Evolutionary conservation across 2,797 vertebrate species (phyloP).

Genomic region (Heliangelus exortis): DNA sequence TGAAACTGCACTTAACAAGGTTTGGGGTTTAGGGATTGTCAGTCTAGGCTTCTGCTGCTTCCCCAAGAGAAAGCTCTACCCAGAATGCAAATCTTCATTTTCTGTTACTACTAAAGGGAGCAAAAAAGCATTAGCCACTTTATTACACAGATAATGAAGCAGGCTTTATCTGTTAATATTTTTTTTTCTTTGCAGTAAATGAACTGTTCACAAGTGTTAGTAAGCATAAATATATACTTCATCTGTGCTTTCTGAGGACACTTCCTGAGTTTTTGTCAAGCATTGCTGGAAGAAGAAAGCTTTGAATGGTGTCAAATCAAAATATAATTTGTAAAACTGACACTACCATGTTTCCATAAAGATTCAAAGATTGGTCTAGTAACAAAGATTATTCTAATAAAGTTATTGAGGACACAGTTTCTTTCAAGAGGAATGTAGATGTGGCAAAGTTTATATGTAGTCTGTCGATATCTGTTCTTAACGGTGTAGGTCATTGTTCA

Average conservation of each 20-base stretch:
- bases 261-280: conserved; percentile 14
- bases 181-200: conserved; percentile 64
- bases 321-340: neutral
- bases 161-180: conserved; percentile 47
- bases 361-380: neutral
- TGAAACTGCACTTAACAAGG: conserved; percentile 82
- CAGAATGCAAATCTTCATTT: conserved; percentile 76
- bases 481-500: neutral
- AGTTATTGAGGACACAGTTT: neutral
- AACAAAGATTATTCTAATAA: neutral
- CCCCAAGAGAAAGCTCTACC: conserved; percentile 64
- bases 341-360: neutral
- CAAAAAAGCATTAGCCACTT: conserved; percentile 60
- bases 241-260: conserved; percentile 25
- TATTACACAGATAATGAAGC: conserved; percentile 69
- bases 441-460: neutral
- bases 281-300: conserved; percentile 9
- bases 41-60: conserved; percentile 64
- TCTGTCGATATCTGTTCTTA: neutral
- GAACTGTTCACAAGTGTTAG: conserved; percentile 46
- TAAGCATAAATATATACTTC: conserved; percentile 53
- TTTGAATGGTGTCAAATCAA: conserved; percentile 9
- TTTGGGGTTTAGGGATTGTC: conserved; percentile 81
- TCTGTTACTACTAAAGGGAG: conserved; percentile 44
- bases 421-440: neutral